These are phyloP conservation scores for Xanthorhoe designata DNA, from an alignment of 2,888 invertebrate species.

Conservation along the genomic window DNA sequence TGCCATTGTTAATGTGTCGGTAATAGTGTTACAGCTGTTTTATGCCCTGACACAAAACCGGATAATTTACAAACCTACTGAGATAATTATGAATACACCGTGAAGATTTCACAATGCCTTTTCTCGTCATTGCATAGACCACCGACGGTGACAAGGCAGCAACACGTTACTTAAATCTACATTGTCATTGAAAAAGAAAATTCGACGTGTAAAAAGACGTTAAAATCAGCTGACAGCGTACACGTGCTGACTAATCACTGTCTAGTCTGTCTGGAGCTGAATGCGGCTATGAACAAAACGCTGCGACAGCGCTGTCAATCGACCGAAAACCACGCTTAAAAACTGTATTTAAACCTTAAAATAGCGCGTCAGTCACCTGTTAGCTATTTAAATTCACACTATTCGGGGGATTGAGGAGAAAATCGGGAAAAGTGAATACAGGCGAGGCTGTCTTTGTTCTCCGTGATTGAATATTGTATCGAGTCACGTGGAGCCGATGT, in stretches of 20 bases:
- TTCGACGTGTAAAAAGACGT: slow-evolving; percentile 54
- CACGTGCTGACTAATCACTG: slow-evolving; percentile 69
- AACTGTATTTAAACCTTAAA: slow-evolving; percentile 66
- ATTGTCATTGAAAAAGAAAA: slow-evolving; percentile 52
- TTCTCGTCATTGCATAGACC: slow-evolving; percentile 33
- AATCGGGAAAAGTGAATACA: slow-evolving; percentile 48
- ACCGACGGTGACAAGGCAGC: slow-evolving; percentile 37
- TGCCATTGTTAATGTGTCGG: slow-evolving; percentile 30
- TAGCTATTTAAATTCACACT: slow-evolving; percentile 63
- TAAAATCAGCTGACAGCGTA: slow-evolving; percentile 52
- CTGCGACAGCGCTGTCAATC: slow-evolving; percentile 68
- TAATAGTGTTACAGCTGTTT: slow-evolving; percentile 30
- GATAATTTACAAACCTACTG: slow-evolving; percentile 8
- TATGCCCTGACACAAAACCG: slow-evolving; percentile 8
- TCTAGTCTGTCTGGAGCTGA: slow-evolving; percentile 62
- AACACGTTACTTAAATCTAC: slow-evolving; percentile 45
- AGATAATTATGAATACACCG: slow-evolving; percentile 19
- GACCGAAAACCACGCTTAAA: slow-evolving; percentile 47
- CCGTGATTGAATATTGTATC: slow-evolving; percentile 44
- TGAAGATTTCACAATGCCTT: slow-evolving; percentile 27
- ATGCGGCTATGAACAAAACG: slow-evolving; percentile 54
- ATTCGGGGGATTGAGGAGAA: slow-evolving; percentile 46
- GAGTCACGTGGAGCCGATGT: slow-evolving; percentile 23
- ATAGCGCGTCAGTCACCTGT: slow-evolving; percentile 55
- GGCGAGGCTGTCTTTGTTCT: slow-evolving; percentile 38